Evolutionary conservation across 2,797 vertebrate genomes (phyloP), one percentile per base, ranked within the genome.

Genomic region (Crocodylus rhombifer): DNA sequence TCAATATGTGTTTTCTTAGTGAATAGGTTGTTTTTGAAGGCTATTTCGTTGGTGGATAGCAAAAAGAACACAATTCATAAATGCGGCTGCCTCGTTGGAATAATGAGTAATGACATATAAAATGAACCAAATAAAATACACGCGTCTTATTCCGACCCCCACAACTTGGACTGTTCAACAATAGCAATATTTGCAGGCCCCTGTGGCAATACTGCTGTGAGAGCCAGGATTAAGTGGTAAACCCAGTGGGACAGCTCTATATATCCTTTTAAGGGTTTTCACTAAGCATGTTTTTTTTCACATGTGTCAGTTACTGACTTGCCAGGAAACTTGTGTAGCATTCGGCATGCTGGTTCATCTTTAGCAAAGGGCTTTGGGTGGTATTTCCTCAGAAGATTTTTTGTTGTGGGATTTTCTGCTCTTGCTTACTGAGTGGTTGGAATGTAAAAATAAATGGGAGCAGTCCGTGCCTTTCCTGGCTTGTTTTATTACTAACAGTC

Each of bases 101-200:
- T 84, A 92, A 67, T 73, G 90, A 94, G 84, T 90, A 12, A 4
- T n/a, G 82, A 85, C n/a, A 33, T 73, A 91, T 91, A 91, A 61
- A 93, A 78, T 77, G 23, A 51, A 73, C 51, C 16, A 51, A 51
- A 51, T 25, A 2, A 26, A 73, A 73, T 14, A 51, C 25, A 51
- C 26, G 90, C 15, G 67, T 92, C 82, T 81, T 81, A 21, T 51
- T 92, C 55, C 18, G 77, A 42, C 67, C 61, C 58, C 33, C 18
- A 17, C 64, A 69, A 73, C 81, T 92, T 63, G 93, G 51, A 12
- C 61, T 57, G 33, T 75, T 90, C 92, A 55, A 85, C 26, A 82
- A 62, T 80, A 86, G 55, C 77, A 80, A 20, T 78, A 36, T 82
- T 87, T 92, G 82, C 65, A 76, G 18, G 80, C 61, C 89, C 26